Evolutionary conservation across 2,888 invertebrate species (phyloP), one percentile per base, ranked within the genome.

Genomic region (Siphonodentalium dalli): DNA sequence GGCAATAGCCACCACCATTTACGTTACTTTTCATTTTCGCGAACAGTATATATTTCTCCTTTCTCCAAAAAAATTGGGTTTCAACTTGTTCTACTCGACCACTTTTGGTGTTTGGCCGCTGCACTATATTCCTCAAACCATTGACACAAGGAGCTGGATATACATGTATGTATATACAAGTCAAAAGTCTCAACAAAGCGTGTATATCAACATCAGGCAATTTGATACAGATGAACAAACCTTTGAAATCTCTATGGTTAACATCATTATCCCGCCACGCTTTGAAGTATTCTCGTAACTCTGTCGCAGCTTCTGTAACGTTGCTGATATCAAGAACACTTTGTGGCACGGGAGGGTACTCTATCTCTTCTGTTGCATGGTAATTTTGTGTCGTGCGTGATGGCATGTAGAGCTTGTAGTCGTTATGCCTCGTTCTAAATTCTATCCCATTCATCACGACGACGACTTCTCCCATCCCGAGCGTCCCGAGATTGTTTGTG

Each of bases 361-460:
- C 71, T 7, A 77, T 63, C n/a, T 68, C 61, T 27, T 72, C 71
- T 2, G 57, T 51, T 1, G 54, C 58, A 38, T 72, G 57, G 49
- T 66, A 73, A 6, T 43, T 38, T 2, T 40, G 42, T 5, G 45
- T 58, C 7, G 38, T 65, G 20, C 38, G 56, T 21, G 58, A 58
- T 3, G 73, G 68, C 70, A 70, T 72, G 8, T 44, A 23, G 20
- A 74, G 63, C 31, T 68, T 65, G 63, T 72, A 77, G 57, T 77
- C 77, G 53, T 77, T 77, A 60, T 77, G 77, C 11, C 77, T 55
- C 2, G 77, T 77, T 29, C 72, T 52, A 62, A 76, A 76, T 41
- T 74, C 72, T 3, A 76, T 66, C 1, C 76, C 76, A 38, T 76
- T 75, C 21, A 75, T 48, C 2, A 72, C 73, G 2, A 54, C 71